Evolutionary conservation across 1,140 invertebrate genomes (phyloP).

Genomic region (Psix sp.): DNA sequence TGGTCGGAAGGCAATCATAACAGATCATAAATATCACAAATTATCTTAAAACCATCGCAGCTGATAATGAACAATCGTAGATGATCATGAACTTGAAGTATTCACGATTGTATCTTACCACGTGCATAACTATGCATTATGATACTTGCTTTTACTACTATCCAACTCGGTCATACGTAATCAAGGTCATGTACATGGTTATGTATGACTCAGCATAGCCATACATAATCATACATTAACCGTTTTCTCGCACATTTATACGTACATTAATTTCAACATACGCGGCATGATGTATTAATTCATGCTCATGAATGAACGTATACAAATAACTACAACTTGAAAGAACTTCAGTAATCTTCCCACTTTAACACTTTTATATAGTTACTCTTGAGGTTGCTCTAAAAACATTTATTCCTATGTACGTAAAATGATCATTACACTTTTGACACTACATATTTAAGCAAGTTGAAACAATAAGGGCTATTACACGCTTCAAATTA

Average conservation of each 20-base stretch:
- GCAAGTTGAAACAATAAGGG: no score
- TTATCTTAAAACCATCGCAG: no score
- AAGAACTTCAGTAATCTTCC: constrained; percentile 46
- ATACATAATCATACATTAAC: constrained; percentile 58
- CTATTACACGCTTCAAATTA: no score
- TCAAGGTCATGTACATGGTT: constrained; percentile 59
- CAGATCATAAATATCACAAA: no score
- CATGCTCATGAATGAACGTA: constrained; percentile 51
- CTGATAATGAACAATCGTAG: constrained; percentile 45
- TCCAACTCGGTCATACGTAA: constrained; percentile 59
- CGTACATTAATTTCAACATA: constrained; percentile 51
- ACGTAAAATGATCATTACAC: no score
- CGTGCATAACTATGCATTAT: constrained; percentile 57
- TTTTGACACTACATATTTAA: no score
- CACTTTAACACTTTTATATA: constrained; percentile 32
- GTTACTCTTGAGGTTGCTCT: not conserved
- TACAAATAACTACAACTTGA: constrained; percentile 53
- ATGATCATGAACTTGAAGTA: constrained; percentile 50
- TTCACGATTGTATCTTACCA: constrained; percentile 48
- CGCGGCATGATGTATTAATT: constrained; percentile 49
- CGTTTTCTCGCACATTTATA: constrained; percentile 54
- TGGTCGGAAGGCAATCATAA: no score
- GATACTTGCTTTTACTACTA: constrained; percentile 57
- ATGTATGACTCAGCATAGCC: constrained; percentile 58
- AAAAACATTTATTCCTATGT: no score